These are phyloP conservation scores for Melipona bicolor DNA, from an alignment of 2,888 invertebrate species.

Conservation along the genomic window DNA sequence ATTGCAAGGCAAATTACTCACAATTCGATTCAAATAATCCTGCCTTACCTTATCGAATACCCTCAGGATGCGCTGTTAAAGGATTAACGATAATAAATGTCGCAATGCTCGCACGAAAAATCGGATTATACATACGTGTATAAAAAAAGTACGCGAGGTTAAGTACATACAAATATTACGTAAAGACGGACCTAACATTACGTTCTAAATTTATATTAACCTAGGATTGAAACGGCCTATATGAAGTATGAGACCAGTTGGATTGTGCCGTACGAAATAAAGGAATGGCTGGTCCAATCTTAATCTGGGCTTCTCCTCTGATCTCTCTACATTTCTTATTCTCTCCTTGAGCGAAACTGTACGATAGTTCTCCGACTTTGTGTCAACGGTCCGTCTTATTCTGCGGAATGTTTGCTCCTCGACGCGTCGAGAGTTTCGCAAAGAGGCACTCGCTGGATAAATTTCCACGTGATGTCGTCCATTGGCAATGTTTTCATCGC, in stretches of 20 bases:
- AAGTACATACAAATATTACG: neutral
- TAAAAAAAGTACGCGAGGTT: neutral
- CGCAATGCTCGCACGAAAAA: neutral
- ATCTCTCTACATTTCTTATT: constrained; percentile 71
- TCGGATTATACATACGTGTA: neutral
- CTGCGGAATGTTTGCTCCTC: constrained; percentile 6
- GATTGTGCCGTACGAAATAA: constrained; percentile 95
- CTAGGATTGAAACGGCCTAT: constrained; percentile 94
- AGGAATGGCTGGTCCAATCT: constrained; percentile 95
- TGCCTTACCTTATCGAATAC: neutral
- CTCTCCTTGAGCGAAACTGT: neutral
- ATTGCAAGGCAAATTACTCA: too few species aligned
- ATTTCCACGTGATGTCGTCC: constrained; percentile 93
- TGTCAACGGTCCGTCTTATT: neutral
- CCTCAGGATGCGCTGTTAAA: neutral
- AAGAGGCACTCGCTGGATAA: constrained; percentile 89
- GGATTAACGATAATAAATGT: neutral
- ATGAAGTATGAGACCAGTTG: constrained; percentile 94
- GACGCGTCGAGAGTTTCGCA: neutral
- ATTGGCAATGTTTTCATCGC: constrained; percentile 88
- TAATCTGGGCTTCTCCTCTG: constrained; percentile 86
- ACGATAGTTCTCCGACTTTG: constrained; percentile 66
- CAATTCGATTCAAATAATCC: neutral
- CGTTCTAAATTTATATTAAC: constrained; percentile 37
- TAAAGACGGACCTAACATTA: neutral